These are phyloP conservation scores for Kryptolebias ocellatus DNA, from an alignment of 2,797 vertebrate genomes.

Conservation along the genomic window DNA sequence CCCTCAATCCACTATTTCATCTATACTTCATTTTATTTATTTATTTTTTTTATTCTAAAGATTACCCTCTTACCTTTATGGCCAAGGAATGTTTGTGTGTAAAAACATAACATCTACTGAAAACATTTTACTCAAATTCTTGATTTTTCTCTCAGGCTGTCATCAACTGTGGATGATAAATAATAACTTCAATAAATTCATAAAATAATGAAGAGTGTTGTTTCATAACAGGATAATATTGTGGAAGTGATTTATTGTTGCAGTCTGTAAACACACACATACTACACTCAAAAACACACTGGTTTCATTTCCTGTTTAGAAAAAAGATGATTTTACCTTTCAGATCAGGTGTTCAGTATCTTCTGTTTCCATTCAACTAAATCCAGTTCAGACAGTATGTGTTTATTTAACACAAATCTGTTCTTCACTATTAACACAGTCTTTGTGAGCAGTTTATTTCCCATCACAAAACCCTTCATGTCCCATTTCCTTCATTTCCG, in stretches of 20 bases:
- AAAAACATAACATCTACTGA: no score
- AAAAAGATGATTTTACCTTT: conserved; percentile 7
- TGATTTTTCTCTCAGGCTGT: no score
- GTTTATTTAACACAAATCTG: conserved; percentile 10
- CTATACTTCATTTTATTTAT: no score
- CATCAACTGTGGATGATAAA: conserved; percentile 15
- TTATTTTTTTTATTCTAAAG: no score
- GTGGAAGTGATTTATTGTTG: conserved; percentile 20
- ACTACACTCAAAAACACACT: neutral
- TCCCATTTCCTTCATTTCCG: no score
- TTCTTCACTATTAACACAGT: neutral
- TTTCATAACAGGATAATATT: conserved; percentile 1
- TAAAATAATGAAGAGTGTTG: conserved; percentile 12
- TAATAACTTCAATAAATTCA: conserved; percentile 7
- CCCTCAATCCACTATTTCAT: no score
- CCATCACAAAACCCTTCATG: no score
- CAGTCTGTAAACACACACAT: conserved; percentile 13
- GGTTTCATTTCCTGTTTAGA: neutral
- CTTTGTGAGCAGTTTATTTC: no score
- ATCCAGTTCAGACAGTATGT: neutral
- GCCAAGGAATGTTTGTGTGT: no score
- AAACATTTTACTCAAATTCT: no score
- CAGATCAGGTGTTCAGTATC: neutral
- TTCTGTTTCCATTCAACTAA: neutral
- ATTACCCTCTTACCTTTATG: no score